These are phyloP conservation scores for Parazoanthus darwini DNA, from an alignment of 92 coral and sea anemone genomes.

Conservation along the genomic window DNA sequence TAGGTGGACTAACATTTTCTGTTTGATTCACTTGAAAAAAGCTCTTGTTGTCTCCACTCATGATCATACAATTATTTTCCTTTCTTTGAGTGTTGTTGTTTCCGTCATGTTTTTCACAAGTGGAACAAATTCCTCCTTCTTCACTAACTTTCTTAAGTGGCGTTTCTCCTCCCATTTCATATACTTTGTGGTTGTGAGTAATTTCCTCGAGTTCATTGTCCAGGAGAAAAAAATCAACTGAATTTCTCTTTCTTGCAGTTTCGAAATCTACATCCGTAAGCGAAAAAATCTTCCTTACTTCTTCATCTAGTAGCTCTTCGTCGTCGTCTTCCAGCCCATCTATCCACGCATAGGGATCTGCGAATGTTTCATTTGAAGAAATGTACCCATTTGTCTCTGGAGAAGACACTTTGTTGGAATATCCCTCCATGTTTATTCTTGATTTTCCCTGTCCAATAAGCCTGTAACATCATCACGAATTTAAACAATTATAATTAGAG, in stretches of 20 bases:
- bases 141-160: not conserved
- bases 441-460: not conserved
- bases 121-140: not conserved
- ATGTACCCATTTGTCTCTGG: not conserved
- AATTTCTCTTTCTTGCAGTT: constrained; percentile 11
- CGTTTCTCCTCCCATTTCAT: not conserved
- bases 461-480: not conserved
- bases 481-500: no score
- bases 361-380: not conserved
- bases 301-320: not conserved
- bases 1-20: not conserved
- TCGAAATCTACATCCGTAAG: not conserved
- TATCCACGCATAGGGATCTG: constrained; percentile 12
- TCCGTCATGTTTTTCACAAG: not conserved
- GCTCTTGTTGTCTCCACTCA: not conserved
- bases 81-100: not conserved
- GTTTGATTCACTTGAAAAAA: not conserved
- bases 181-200: not conserved
- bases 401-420: not conserved
- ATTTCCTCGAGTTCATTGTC: not conserved
- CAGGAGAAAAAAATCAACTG: not conserved
- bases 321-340: constrained; percentile 7
- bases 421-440: not conserved
- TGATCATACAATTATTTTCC: not conserved
- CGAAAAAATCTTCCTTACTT: constrained; percentile 23